phyloP scores from a whole-genome alignment of 2,113 vertebrate genomes.

The Pangasianodon hypophthalmus region DNA sequence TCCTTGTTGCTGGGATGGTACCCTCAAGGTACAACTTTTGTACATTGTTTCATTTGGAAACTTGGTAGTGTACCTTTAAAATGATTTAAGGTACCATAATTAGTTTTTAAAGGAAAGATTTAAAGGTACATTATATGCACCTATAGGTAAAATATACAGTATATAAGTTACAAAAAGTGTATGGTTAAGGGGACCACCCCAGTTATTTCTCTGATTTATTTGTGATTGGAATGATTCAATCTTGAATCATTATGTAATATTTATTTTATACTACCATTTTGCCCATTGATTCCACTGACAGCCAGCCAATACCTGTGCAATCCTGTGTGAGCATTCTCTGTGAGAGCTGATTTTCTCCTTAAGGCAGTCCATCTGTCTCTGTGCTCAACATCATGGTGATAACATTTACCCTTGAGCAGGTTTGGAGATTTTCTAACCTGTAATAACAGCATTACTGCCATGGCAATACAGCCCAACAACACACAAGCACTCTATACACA shows the following conservation, averaged over 20 bases:
- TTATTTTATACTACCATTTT: neutral
- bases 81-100: neutral
- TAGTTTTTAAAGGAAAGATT: neutral
- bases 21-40: neutral
- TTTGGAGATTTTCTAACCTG: slow-evolving; percentile 56
- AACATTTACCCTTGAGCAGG: slow-evolving; percentile 56
- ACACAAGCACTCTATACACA: neutral
- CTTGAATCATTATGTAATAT: neutral
- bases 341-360: slow-evolving; percentile 59
- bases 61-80: neutral
- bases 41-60: neutral
- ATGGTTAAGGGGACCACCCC: neutral
- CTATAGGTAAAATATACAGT: neutral
- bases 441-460: slow-evolving; percentile 18
- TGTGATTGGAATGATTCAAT: neutral
- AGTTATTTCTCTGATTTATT: neutral
- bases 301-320: neutral
- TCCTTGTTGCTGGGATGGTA: neutral
- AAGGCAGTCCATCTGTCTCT: slow-evolving; percentile 57
- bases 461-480: slow-evolving; percentile 8
- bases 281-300: neutral
- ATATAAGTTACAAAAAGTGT: neutral
- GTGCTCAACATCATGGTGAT: slow-evolving; percentile 63
- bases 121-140: neutral
- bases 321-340: slow-evolving; percentile 56